A percentile compares a stretch with the other conserved stretches of the same genome.
These are phyloP conservation scores for Camponotus fellah DNA, from an alignment of 2,888 invertebrate species.

Conservation along the genomic window DNA sequence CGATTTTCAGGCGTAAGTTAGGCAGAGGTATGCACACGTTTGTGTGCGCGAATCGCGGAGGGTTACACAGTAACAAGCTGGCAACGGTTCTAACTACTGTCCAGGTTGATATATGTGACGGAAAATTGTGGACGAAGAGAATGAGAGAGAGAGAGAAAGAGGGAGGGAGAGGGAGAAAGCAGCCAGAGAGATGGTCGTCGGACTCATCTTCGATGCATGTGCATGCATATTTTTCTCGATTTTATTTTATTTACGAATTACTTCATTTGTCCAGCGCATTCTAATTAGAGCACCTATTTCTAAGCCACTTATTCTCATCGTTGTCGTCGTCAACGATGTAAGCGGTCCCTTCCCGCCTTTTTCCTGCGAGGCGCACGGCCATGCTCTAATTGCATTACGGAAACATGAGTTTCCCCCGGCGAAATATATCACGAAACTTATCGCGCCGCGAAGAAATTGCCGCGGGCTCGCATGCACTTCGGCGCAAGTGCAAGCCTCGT, in stretches of 20 bases:
- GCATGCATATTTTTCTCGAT: constrained; percentile 4
- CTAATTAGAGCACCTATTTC: constrained; percentile 83
- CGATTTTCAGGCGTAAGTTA: constrained; percentile 71
- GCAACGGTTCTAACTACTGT: constrained; percentile 85
- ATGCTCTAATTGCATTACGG: constrained; percentile 84
- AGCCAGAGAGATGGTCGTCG: constrained; percentile 15
- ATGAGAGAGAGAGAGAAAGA: constrained; percentile 62
- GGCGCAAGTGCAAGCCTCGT: constrained; percentile 74
- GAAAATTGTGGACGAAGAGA: constrained; percentile 84
- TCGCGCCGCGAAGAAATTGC: constrained; percentile 78
- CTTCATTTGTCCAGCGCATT: constrained; percentile 80
- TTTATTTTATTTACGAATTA: constrained; percentile 79
- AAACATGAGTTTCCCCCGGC: constrained; percentile 83
- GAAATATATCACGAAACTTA: constrained; percentile 79
- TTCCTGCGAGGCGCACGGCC: constrained; percentile 69
- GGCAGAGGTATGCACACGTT: constrained; percentile 47
- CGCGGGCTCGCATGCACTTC: constrained; percentile 69
- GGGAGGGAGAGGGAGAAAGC: constrained; percentile 40
- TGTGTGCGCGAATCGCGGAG: constrained; percentile 66
- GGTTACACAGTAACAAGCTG: constrained; percentile 84
- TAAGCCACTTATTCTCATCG: constrained; percentile 68
- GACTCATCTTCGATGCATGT: constrained; percentile 27
- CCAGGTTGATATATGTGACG: constrained; percentile 85
- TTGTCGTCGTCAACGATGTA: constrained; percentile 39
- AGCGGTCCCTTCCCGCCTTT: constrained; percentile 53